Evolutionary conservation across 2,113 vertebrate genomes (phyloP), one percentile per base, ranked within the genome.

Genomic region (Aspiorhynchus laticeps): DNA sequence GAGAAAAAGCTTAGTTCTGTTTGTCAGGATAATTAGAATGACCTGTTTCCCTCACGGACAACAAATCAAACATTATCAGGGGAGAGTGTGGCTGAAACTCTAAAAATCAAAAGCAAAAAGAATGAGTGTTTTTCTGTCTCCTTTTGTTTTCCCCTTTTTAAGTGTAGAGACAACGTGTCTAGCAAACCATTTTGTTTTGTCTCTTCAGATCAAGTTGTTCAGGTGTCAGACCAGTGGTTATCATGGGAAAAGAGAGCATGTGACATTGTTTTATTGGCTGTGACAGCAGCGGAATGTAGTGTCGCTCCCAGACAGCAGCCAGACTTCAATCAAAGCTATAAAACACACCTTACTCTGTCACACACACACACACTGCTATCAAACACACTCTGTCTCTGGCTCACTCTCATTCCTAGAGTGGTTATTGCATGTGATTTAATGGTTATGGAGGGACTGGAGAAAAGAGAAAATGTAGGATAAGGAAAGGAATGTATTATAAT

Each of bases 221-320:
- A 38, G 88, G 43, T 83, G 65, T 89, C 85, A 85, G 33, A 8
- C 81, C n/a, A 33, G 73, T 61, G 73, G 36, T 59, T 83, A 78
- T 28, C 10, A 31, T 31, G 5, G 81, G 2, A 11, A 46, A 78
- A n/a, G 59, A 65, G 21, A 41, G 11, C 19, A 73, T 79, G 63
- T 67, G 75, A 46, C 80, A 83, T 56, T 76, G 56, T 85, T 87
- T 87, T 87, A 89, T 82, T 56, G 56, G 8, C n/a, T 67, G 77
- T 85, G 88, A 87, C 85, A 87, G 81, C 31, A 41, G 63, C 33
- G 17, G 36, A 86, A 88, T 88, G 80, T 88, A 73, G 65, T 79
- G 75, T 86, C 85, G 63, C 53, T 69, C 67, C 78, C 88, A 15
- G 28, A 24, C 77, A 48, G 76, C 48, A 19, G 56, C 46, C 82